phyloP scores from a whole-genome alignment of 2,797 vertebrate species.

The Echiichthys vipera region DNA sequence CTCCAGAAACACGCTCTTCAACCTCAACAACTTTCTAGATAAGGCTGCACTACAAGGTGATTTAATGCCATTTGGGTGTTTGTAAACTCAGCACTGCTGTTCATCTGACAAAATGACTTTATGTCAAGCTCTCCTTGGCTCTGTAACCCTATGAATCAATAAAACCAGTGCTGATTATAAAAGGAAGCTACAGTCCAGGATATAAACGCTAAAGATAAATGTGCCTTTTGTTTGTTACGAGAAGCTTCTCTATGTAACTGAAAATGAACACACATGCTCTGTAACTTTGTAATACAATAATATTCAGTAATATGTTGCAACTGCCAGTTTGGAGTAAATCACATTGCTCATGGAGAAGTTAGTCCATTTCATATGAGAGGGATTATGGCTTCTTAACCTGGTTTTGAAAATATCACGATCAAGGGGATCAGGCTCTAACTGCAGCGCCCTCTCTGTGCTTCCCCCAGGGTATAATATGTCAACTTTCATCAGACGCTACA shows the following conservation, averaged over 20 bases:
- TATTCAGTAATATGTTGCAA: neutral
- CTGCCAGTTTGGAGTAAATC: neutral
- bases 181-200: slow-evolving; percentile 15
- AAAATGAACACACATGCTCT: slow-evolving; percentile 33
- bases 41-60: slow-evolving; percentile 96
- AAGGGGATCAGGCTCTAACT: slow-evolving; percentile 34
- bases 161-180: slow-evolving; percentile 43
- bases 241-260: slow-evolving; percentile 29
- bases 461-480: slow-evolving; percentile 95
- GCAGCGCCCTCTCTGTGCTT: slow-evolving; percentile 48
- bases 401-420: slow-evolving; percentile 18
- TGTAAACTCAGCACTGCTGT: slow-evolving; percentile 71
- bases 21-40: slow-evolving; percentile 98
- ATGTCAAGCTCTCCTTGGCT: slow-evolving; percentile 53
- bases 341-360: slow-evolving; percentile 4
- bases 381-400: slow-evolving; percentile 21
- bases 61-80: slow-evolving; percentile 65
- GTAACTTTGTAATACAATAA: slow-evolving; percentile 8
- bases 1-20: slow-evolving; percentile 96
- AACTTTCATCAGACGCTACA: slow-evolving; percentile 95
- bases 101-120: slow-evolving; percentile 70
- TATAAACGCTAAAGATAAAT: slow-evolving; percentile 32
- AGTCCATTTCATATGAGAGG: slow-evolving; percentile 28
- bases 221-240: slow-evolving; percentile 37
- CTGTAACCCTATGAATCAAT: slow-evolving; percentile 57